Evolutionary conservation across 2,797 vertebrate genomes (phyloP), one percentile per base, ranked within the genome.

Genomic region (Tragopan temminckii): DNA sequence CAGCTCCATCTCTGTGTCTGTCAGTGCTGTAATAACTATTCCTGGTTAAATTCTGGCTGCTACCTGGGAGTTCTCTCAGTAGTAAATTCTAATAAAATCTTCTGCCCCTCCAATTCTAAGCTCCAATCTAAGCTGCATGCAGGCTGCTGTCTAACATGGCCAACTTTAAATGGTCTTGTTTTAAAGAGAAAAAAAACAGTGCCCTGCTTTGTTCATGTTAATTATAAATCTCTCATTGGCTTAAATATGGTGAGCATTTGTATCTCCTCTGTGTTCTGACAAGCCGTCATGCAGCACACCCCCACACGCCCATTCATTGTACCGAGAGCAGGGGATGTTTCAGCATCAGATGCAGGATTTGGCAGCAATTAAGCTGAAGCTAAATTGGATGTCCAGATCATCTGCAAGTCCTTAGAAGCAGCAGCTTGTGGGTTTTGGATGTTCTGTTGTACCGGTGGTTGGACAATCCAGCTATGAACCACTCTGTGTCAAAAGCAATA

Each of bases 401-500:
- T 67, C 25, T 57, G 0, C 76, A 52, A 76, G 69, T 42, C 87
- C 57, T 69, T 63, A 43, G 75, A 35, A 95, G 52, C 52, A 75
- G 86, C 70, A 77, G 46, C 24, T 42, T 15, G 10, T 50, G 91
- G 13, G 63, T 66, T 84, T 33, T 76, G 80, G 68, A 48, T 61
- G 68, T 80, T 90, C 81, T 85, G 12, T 63, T 85, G 29, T 87
- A 84, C 58, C 67, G 7, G 9, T 7, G 33, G 35, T 4, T 46
- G 57, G 78, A 80, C 55, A 90, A 72, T 87, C 62, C 79, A 74
- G 40, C 93, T 82, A 63, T 35, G 43, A 79, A 67, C 17, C 81
- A 76, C 78, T 93, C 82, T 72, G 31, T 76, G 87, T 62, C 93
- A 80, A 40, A 62, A 87, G 42, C 35, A 31, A 45, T 72, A 48